phyloP scores from a whole-genome alignment of 2,797 vertebrate species.

The Semaprochilodus insignis region DNA sequence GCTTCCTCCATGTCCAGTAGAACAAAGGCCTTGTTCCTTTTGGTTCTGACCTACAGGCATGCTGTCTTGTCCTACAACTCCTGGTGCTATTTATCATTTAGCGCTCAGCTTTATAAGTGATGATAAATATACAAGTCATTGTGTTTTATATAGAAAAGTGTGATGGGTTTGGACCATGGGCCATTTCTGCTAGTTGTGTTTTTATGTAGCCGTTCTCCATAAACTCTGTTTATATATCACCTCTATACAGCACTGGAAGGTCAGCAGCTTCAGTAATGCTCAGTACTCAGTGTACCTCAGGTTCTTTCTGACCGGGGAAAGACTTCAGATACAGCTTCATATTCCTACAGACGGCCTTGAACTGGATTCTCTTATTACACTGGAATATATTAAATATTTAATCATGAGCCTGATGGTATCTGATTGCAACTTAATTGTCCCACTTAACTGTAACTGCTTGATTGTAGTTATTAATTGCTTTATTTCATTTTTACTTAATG shows the following conservation, averaged over 20 bases:
- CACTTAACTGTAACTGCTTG: background rate
- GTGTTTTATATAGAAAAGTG: background rate
- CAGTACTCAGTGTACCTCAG: background rate
- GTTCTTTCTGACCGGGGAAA: background rate
- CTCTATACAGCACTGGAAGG: slow-evolving; percentile 13
- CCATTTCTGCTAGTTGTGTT: background rate
- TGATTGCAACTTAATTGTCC: background rate
- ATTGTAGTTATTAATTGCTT: background rate
- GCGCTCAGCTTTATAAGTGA: background rate
- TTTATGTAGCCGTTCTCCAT: slow-evolving; percentile 29
- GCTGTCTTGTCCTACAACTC: too few relatives aligned
- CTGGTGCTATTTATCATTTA: background rate
- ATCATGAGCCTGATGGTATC: background rate
- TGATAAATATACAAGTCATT: background rate
- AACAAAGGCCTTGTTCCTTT: background rate
- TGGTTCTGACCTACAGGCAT: background rate
- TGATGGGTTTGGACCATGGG: background rate
- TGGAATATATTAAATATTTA: background rate
- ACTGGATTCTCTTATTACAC: background rate
- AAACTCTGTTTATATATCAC: slow-evolving; percentile 10
- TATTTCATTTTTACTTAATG: background rate
- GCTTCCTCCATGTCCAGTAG: background rate
- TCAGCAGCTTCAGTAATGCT: background rate
- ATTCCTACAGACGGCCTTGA: background rate
- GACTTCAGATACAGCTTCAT: background rate